Conservation (phyloP, 2,113 vertebrate genomes). For the Brachyhypopomus gauderio region DNA sequence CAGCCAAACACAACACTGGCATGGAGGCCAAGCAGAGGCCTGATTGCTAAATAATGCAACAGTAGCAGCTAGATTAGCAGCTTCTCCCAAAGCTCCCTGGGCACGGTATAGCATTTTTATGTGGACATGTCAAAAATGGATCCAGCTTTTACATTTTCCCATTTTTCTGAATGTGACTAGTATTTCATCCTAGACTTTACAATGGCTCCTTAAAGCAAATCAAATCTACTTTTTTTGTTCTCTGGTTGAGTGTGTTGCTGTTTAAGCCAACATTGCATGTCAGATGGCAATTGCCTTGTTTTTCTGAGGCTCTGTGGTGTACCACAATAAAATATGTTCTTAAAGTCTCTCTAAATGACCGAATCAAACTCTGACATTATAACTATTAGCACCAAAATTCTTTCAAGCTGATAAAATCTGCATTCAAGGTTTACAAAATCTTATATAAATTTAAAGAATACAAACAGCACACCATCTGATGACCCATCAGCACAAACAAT, state of each 20-base stretch:
- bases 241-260: neutral
- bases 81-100: slow-evolving; percentile 28
- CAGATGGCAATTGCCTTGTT: neutral
- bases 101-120: slow-evolving; percentile 22
- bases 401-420: neutral
- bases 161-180: neutral
- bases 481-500: neutral
- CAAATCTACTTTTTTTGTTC: neutral
- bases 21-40: slow-evolving; percentile 62
- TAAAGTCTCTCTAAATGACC: neutral
- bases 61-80: slow-evolving; percentile 55
- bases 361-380: neutral
- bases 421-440: neutral
- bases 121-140: slow-evolving; percentile 10
- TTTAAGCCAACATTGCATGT: neutral
- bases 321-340: neutral
- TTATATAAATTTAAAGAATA: neutral
- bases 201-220: slow-evolving; percentile 4
- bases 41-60: slow-evolving; percentile 66
- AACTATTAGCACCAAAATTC: neutral
- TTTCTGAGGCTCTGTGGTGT: neutral
- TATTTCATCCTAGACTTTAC: neutral
- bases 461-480: neutral
- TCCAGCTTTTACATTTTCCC: slow-evolving; percentile 10
- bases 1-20: slow-evolving; percentile 71